Conservation (phyloP, 2,113 vertebrate genomes). For the Pteropus alecto region DNA sequence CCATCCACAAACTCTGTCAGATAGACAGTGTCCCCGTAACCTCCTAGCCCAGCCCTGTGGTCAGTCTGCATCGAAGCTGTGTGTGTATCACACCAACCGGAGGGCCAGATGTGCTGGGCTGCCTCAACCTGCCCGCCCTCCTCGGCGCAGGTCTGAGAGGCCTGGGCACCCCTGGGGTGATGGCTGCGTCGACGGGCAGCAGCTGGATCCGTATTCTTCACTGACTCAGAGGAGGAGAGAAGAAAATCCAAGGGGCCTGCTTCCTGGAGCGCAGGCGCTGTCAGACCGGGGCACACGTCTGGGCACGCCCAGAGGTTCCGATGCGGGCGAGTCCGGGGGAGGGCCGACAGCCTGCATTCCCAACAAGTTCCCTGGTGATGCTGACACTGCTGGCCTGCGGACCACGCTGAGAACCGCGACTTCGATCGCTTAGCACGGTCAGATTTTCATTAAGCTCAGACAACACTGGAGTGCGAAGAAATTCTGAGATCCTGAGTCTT, state of each 20-base stretch:
- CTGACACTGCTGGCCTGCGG: background rate
- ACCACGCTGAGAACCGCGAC: background rate
- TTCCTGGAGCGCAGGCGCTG: accelerated
- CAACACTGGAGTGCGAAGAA: accelerated
- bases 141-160: background rate
- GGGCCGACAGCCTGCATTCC: background rate
- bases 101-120: background rate
- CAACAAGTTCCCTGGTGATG: background rate
- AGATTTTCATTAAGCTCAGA: background rate
- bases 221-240: background rate
- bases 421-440: background rate
- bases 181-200: background rate
- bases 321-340: accelerated
- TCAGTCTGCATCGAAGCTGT: background rate
- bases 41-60: background rate
- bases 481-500: background rate
- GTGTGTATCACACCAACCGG: too few species aligned
- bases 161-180: background rate
- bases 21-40: background rate
- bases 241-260: background rate
- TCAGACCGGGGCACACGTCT: too few species aligned
- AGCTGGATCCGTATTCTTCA: background rate
- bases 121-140: background rate
- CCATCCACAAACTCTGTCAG: background rate
- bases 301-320: background rate